Evolutionary conservation across 2,888 invertebrate species (phyloP).

Genomic region (Darwinula stevensoni): DNA sequence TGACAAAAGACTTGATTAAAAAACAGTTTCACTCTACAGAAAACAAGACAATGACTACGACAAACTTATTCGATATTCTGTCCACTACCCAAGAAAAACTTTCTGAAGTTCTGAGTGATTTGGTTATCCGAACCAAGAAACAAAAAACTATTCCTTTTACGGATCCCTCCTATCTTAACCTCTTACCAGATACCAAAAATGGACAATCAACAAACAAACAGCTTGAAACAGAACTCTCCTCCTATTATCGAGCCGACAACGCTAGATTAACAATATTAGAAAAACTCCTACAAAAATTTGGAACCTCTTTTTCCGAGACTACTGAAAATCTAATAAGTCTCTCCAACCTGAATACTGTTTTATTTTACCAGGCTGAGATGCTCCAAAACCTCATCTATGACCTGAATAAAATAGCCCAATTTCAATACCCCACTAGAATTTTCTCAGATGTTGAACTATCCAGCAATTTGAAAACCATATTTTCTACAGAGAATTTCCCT

Average conservation of each 20-base stretch:
- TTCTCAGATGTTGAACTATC: constrained; percentile 1
- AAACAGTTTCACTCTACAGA: constrained; percentile 2
- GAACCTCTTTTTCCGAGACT: constrained; percentile 2
- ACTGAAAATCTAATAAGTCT: constrained; percentile 2
- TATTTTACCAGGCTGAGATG: constrained; percentile 2
- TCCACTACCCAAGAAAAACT: constrained; percentile 1
- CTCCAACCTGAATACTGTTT: constrained; percentile 2
- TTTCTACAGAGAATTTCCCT: constrained; percentile 2
- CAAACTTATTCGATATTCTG: constrained; percentile 1
- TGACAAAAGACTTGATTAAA: constrained; percentile 1
- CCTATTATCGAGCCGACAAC: constrained; percentile 2
- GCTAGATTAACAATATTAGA: constrained; percentile 1
- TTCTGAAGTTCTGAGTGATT: constrained; percentile 2
- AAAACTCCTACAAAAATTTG: constrained; percentile 2
- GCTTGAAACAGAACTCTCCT: constrained; percentile 2
- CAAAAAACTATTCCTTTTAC: constrained; percentile 2
- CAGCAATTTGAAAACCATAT: constrained; percentile 2
- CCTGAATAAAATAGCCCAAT: constrained; percentile 2
- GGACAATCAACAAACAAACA: constrained; percentile 1
- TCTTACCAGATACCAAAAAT: constrained; percentile 2
- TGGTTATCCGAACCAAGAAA: constrained; percentile 2
- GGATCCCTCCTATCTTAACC: constrained; percentile 2
- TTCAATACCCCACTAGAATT: constrained; percentile 2
- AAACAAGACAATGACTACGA: constrained; percentile 1
- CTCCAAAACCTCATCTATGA: constrained; percentile 2